phyloP scores from a whole-genome alignment of 2,113 vertebrate species.

The Formicarius rufipectus region DNA sequence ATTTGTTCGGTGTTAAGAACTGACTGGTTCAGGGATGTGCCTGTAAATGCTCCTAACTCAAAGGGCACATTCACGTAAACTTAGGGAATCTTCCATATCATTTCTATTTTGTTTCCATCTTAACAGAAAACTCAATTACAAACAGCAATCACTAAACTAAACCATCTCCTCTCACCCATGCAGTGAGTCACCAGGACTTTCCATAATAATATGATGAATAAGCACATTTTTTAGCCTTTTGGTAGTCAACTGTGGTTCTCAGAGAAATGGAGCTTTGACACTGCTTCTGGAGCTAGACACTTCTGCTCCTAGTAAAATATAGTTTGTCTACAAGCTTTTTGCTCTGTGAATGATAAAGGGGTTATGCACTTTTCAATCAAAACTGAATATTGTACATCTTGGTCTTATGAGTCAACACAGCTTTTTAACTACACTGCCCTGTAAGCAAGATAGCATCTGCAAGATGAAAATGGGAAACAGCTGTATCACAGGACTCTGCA shows the following conservation, averaged over 20 bases:
- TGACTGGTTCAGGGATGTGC: neutral
- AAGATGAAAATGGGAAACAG: constrained; percentile 68
- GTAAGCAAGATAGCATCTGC: constrained; percentile 63
- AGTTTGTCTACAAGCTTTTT: neutral
- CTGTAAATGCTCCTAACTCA: neutral
- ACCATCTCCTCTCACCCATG: neutral
- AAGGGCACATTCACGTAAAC: neutral
- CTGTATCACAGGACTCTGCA: constrained; percentile 37
- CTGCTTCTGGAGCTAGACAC: neutral
- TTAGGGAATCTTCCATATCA: neutral
- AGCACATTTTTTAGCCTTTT: constrained; percentile 15
- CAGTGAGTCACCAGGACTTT: constrained; percentile 44
- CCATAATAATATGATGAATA: constrained; percentile 17
- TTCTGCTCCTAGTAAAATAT: neutral
- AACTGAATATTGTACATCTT: constrained; percentile 37
- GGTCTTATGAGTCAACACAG: constrained; percentile 47
- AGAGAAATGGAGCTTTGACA: neutral
- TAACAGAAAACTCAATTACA: constrained; percentile 27
- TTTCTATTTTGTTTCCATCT: constrained; percentile 55
- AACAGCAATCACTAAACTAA: constrained; percentile 11
- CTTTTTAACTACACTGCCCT: constrained; percentile 49
- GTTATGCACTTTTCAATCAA: neutral
- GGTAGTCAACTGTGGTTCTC: neutral
- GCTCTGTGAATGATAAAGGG: neutral
- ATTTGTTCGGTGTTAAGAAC: neutral